Percentiles rank a stretch among this genome's conserved stretches.
Evolutionary conservation across 2,888 invertebrate genomes (phyloP).

Genomic region (Perithous albicinctus): DNA sequence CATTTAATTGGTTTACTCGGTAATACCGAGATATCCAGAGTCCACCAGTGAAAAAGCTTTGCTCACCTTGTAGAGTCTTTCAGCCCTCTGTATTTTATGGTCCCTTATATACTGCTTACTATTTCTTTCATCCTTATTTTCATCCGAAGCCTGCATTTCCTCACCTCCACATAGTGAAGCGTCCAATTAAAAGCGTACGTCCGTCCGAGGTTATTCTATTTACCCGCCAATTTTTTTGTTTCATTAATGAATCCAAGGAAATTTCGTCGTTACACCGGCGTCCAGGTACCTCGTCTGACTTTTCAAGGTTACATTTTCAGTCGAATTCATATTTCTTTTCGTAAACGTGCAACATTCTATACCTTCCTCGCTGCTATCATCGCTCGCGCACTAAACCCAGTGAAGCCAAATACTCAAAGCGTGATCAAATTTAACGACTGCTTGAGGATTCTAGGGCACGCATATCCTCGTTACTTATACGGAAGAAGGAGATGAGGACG

Average conservation of each 20-base stretch:
- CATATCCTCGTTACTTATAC: constrained; percentile 37
- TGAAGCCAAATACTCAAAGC: constrained; percentile 12
- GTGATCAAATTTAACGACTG: constrained; percentile 49
- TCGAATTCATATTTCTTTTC: neutral
- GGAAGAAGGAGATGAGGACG: constrained; percentile 2
- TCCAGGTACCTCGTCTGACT: too few relatives aligned
- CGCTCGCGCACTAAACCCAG: neutral
- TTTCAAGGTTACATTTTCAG: too few relatives aligned
- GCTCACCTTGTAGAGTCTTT: neutral
- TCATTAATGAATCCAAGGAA: too few relatives aligned
- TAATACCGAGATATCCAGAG: neutral
- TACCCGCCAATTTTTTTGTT: too few relatives aligned
- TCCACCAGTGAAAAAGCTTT: neutral
- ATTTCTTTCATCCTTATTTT: neutral
- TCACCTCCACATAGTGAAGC: neutral
- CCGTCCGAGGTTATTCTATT: neutral
- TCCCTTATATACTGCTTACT: neutral
- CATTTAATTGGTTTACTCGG: neutral
- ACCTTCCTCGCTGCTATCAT: neutral
- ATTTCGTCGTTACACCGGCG: too few relatives aligned
- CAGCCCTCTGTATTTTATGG: neutral
- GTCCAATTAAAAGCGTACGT: neutral
- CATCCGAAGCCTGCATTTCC: neutral
- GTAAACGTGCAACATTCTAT: constrained; percentile 13
- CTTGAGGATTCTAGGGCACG: constrained; percentile 20